Evolutionary conservation across 1,140 invertebrate species (phyloP).

Genomic region (Paraescarpia echinospica): DNA sequence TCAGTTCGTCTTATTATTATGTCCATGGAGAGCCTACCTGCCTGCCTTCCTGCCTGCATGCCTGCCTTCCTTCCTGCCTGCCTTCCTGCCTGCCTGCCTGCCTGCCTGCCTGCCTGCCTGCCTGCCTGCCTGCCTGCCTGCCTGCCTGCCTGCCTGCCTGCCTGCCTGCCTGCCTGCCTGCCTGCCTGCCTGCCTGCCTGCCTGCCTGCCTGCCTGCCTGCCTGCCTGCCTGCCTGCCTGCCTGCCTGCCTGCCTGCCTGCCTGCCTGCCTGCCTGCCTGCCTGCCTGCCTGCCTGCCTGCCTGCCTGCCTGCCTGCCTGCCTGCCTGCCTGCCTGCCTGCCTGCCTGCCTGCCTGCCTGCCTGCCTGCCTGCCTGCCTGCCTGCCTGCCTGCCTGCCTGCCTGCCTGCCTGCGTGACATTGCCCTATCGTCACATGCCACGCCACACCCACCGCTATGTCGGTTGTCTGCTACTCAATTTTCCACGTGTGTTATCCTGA

Average conservation of each 20-base stretch:
- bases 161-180: slow-evolving; percentile 11
- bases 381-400: background rate
- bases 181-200: slow-evolving; percentile 16
- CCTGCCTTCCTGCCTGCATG: no score
- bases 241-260: slow-evolving; percentile 12
- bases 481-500: no score
- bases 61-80: slow-evolving; percentile 11
- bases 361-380: background rate
- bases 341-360: background rate
- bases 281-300: background rate
- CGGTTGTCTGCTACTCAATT: no score
- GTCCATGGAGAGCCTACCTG: no score
- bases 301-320: slow-evolving; percentile 1
- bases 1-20: no score
- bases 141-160: slow-evolving; percentile 12
- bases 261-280: slow-evolving; percentile 12
- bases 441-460: no score
- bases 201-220: slow-evolving; percentile 16
- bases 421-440: no score
- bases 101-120: slow-evolving; percentile 17
- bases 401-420: background rate
- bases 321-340: background rate
- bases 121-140: slow-evolving; percentile 17
- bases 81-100: slow-evolving; percentile 15
- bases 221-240: slow-evolving; percentile 12